These are phyloP conservation scores for Archaeoteleia sp. DNA, from an alignment of 2,888 invertebrate species.

Conservation along the genomic window DNA sequence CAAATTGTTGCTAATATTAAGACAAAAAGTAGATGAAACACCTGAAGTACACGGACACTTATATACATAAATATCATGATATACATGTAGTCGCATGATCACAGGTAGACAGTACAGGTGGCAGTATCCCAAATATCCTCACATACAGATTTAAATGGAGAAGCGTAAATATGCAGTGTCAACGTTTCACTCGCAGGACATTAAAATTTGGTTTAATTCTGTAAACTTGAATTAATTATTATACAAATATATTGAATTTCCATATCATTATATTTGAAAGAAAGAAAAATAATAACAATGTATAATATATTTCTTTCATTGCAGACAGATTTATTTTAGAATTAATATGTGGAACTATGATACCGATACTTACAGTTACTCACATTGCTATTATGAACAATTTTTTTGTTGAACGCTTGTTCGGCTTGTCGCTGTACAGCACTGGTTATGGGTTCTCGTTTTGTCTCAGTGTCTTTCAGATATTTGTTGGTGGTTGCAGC, in stretches of 20 bases:
- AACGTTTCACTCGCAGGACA: conserved; percentile 34
- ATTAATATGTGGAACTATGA: conserved; percentile 42
- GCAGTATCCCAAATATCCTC: conserved; percentile 54
- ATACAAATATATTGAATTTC: no score
- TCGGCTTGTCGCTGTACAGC: conserved; percentile 71
- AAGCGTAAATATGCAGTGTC: conserved; percentile 22
- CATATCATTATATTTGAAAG: not conserved
- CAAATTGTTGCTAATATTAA: not conserved
- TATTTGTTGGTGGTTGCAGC: conserved; percentile 67
- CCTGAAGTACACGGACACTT: conserved; percentile 7
- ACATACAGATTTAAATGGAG: conserved; percentile 44
- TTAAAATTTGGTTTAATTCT: no score
- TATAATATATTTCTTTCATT: not conserved
- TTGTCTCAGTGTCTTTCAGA: conserved; percentile 68
- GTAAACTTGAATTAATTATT: no score
- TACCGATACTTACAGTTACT: not conserved
- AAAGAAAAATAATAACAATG: no score
- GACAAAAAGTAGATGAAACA: conserved; percentile 5
- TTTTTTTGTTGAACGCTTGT: conserved; percentile 60
- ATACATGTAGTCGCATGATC: conserved; percentile 70
- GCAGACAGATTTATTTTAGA: no score
- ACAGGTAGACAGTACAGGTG: conserved; percentile 69
- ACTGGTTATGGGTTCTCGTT: conserved; percentile 71
- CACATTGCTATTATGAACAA: conserved; percentile 15
- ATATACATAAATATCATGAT: conserved; percentile 16